These are phyloP conservation scores for Philopotamus ludificatus DNA, from an alignment of 1,140 invertebrate species.

Conservation along the genomic window DNA sequence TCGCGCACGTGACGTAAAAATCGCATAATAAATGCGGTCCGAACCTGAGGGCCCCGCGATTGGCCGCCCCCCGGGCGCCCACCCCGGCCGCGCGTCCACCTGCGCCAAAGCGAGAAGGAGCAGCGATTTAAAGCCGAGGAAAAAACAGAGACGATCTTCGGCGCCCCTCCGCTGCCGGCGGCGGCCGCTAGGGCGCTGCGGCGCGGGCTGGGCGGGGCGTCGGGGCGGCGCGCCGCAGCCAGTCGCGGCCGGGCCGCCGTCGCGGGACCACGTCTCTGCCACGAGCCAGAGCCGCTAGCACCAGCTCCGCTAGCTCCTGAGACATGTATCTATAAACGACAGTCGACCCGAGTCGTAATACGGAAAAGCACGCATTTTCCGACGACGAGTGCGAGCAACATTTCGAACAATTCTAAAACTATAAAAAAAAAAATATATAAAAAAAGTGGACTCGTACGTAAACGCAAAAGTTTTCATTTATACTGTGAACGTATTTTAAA, in stretches of 20 bases:
- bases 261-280: conserved; percentile 26
- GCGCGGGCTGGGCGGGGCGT: conserved; percentile 12
- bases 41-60: conserved; percentile 14
- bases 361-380: too few species aligned
- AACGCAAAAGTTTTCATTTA: too few species aligned
- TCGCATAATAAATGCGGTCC: not conserved
- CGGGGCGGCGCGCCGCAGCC: conserved; percentile 19
- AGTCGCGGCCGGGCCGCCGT: conserved; percentile 25
- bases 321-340: too few species aligned
- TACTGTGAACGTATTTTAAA: too few species aligned
- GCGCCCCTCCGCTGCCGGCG: not conserved
- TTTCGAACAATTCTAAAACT: too few species aligned
- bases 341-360: too few species aligned
- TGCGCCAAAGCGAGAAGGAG: conserved; percentile 19
- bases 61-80: conserved; percentile 26
- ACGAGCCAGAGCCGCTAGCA: too few species aligned
- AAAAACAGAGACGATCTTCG: conserved; percentile 34
- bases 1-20: not conserved
- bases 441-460: too few species aligned
- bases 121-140: conserved; percentile 34
- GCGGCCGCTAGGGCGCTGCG: not conserved
- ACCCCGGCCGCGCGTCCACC: conserved; percentile 8
- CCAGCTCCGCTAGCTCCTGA: too few species aligned
- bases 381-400: too few species aligned
- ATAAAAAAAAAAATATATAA: too few species aligned